A percentile compares a stretch with the other conserved stretches of the same genome.
Conservation (phyloP, 2,888 invertebrate genomes). For the Lycia hirtaria region DNA sequence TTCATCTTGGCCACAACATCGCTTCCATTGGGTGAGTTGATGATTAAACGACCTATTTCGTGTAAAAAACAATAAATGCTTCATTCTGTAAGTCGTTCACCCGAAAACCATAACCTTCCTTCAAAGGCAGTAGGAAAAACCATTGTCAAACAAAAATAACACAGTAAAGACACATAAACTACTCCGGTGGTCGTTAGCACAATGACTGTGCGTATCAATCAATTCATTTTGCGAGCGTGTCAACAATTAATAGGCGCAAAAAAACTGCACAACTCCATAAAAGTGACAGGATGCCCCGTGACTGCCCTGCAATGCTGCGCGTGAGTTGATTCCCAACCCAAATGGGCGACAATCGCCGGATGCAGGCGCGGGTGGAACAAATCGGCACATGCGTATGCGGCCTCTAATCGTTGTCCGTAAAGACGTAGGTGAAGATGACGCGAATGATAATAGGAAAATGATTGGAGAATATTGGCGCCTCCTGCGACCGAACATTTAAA, state of each 20-base stretch:
- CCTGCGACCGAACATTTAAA: background rate
- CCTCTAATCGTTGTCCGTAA: constrained; percentile 20
- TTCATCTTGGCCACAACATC: no score
- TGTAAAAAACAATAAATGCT: no score
- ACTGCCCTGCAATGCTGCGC: constrained; percentile 45
- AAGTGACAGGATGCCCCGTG: constrained; percentile 31
- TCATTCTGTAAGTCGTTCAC: no score
- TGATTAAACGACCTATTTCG: no score
- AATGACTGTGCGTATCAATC: constrained; percentile 5
- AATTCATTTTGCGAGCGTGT: constrained; percentile 11
- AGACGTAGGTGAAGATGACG: constrained; percentile 6
- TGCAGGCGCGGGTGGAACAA: constrained; percentile 33
- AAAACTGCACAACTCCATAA: constrained; percentile 23
- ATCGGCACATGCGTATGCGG: constrained; percentile 39
- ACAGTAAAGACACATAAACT: background rate
- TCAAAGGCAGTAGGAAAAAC: background rate
- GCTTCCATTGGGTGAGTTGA: no score
- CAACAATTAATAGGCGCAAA: constrained; percentile 10
- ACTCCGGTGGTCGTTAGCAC: constrained; percentile 9
- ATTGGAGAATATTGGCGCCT: constrained; percentile 6
- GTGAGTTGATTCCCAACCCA: constrained; percentile 51
- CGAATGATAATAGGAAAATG: constrained; percentile 8
- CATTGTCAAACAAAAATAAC: background rate
- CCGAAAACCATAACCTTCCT: no score
- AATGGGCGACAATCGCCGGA: constrained; percentile 46